Evolutionary conservation across 2,888 invertebrate species (phyloP).

Genomic region (Craniophora ligustri): DNA sequence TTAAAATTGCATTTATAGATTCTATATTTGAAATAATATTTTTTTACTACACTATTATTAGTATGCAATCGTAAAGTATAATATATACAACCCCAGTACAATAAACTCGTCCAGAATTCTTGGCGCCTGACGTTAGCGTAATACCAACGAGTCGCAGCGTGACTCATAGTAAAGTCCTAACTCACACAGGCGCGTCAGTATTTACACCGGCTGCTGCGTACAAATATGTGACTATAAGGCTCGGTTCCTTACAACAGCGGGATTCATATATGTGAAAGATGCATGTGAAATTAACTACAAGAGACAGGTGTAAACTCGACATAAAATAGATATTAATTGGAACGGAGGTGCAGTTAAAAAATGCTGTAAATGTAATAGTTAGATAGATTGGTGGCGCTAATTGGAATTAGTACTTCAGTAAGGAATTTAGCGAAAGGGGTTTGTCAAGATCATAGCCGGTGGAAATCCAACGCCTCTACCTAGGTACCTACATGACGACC

Average conservation of each 20-base stretch:
- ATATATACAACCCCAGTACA: too few species aligned
- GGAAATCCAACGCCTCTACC: too few species aligned
- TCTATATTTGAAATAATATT: too few species aligned
- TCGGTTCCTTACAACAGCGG: constrained; percentile 17
- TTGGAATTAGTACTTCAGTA: too few species aligned
- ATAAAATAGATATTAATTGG: too few species aligned
- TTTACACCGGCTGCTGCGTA: constrained; percentile 35
- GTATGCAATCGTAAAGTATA: too few species aligned
- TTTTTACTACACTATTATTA: too few species aligned
- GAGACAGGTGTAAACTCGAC: background rate
- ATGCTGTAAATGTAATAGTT: background rate
- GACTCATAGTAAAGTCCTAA: constrained; percentile 82
- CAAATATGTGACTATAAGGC: constrained; percentile 32
- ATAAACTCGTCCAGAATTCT: constrained; percentile 8
- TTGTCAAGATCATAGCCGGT: too few species aligned
- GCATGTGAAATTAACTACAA: background rate
- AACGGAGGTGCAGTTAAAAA: background rate
- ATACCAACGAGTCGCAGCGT: constrained; percentile 68
- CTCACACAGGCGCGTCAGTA: constrained; percentile 67
- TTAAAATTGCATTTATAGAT: too few species aligned
- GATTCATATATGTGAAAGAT: background rate
- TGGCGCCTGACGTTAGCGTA: constrained; percentile 60
- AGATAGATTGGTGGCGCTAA: too few species aligned
- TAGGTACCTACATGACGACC: too few species aligned
- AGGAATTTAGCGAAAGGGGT: too few species aligned